A percentile compares a stretch with the other conserved stretches of the same genome.
phyloP scores from a whole-genome alignment of 2,888 invertebrate genomes.

The Rotaria macrura region DNA sequence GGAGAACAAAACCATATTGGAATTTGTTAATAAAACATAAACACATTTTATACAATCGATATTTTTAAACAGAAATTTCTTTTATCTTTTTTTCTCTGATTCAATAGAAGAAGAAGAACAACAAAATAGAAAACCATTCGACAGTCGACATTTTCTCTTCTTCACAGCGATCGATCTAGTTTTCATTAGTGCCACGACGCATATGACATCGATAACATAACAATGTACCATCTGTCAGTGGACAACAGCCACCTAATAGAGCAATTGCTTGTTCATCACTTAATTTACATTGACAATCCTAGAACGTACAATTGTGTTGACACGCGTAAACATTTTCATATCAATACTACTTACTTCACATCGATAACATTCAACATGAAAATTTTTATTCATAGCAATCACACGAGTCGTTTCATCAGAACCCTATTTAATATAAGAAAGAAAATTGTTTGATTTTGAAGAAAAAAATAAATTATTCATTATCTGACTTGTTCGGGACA shows the following conservation, averaged over 20 bases:
- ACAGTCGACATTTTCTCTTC: too few relatives aligned
- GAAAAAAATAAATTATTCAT: background rate
- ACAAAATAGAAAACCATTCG: too few relatives aligned
- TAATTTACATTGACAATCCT: conserved; percentile 85
- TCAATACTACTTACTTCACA: conserved; percentile 63
- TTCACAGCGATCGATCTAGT: too few relatives aligned
- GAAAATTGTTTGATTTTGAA: background rate
- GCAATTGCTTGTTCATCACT: conserved; percentile 58
- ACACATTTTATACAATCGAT: too few relatives aligned
- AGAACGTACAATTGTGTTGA: background rate
- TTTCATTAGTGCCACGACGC: background rate
- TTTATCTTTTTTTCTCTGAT: too few relatives aligned
- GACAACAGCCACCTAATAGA: background rate
- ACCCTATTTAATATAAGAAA: conserved; percentile 57
- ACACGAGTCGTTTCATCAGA: conserved; percentile 95
- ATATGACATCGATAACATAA: background rate
- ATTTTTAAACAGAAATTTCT: too few relatives aligned
- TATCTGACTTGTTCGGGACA: conserved; percentile 62
- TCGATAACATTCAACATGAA: conserved; percentile 94
- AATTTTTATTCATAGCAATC: conserved; percentile 96
- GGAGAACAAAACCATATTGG: too few relatives aligned
- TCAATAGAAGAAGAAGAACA: too few relatives aligned
- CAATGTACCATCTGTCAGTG: background rate
- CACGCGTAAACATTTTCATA: background rate
- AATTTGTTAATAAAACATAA: too few relatives aligned